Conservation (phyloP, 2,888 invertebrate species). For the Aproaerema taeniolella region DNA sequence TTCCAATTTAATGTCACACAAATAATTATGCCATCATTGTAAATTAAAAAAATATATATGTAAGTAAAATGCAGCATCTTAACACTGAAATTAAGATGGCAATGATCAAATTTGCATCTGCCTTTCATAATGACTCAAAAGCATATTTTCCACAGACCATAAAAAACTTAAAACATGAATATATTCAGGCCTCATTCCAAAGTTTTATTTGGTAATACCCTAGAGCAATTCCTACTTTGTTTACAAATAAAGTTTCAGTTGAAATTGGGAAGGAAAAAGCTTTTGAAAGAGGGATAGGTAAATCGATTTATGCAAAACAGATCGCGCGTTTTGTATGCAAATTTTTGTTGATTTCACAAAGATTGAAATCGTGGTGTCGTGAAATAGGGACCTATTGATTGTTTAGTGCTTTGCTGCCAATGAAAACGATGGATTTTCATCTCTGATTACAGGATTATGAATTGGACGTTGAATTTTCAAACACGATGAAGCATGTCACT, state of each 20-base stretch:
- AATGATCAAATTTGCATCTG: no score
- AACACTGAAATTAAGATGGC: no score
- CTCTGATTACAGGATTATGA: neutral
- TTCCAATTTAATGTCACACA: no score
- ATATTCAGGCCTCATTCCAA: constrained; percentile 52
- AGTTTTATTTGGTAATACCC: constrained; percentile 72
- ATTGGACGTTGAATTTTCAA: no score
- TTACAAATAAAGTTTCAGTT: constrained; percentile 72
- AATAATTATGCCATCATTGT: no score
- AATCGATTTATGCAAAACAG: constrained; percentile 75
- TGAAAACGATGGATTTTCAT: neutral
- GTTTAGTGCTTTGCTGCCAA: constrained; percentile 42
- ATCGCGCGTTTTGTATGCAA: constrained; percentile 75
- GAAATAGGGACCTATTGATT: constrained; percentile 61
- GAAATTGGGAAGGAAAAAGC: constrained; percentile 71
- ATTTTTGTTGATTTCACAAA: constrained; percentile 72
- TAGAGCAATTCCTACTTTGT: constrained; percentile 71
- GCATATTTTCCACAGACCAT: constrained; percentile 36
- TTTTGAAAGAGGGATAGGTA: constrained; percentile 71
- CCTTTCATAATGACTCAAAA: no score
- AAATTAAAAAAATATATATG: no score
- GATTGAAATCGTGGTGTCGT: constrained; percentile 70
- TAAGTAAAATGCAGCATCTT: no score
- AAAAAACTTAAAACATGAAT: constrained; percentile 44
- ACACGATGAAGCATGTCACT: no score